phyloP scores from a whole-genome alignment of 2,113 vertebrate genomes.

The Misgurnus anguillicaudatus region DNA sequence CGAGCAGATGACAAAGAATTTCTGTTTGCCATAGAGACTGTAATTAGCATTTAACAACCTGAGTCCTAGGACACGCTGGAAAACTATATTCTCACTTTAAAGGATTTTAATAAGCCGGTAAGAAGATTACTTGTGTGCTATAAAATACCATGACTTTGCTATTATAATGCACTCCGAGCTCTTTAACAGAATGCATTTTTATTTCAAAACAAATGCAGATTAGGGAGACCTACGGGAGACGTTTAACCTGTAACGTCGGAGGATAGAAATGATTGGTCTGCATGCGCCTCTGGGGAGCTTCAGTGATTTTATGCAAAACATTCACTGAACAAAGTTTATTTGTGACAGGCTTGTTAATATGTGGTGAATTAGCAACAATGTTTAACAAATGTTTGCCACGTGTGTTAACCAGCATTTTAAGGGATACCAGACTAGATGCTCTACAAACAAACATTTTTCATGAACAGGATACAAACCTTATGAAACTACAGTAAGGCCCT shows the following conservation, averaged over 20 bases:
- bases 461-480: too few relatives aligned
- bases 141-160: slow-evolving; percentile 4
- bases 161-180: slow-evolving; percentile 22
- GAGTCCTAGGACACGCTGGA: background rate
- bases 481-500: too few relatives aligned
- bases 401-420: too few relatives aligned
- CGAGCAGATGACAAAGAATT: background rate
- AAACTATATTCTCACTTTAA: background rate
- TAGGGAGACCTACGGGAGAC: background rate
- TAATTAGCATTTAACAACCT: slow-evolving; percentile 25
- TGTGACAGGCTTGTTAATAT: background rate
- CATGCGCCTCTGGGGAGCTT: background rate
- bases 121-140: slow-evolving; percentile 24
- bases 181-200: slow-evolving; percentile 4
- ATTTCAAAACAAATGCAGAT: background rate
- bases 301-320: background rate
- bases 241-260: background rate
- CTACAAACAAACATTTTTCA: too few relatives aligned
- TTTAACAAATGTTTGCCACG: background rate
- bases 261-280: background rate
- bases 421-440: too few relatives aligned
- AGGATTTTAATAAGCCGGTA: background rate
- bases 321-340: background rate
- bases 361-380: background rate
- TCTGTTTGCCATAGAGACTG: background rate